Evolutionary conservation across 2,888 invertebrate genomes (phyloP), one percentile per base, ranked within the genome.

Genomic region (Dendrolimus houi): DNA sequence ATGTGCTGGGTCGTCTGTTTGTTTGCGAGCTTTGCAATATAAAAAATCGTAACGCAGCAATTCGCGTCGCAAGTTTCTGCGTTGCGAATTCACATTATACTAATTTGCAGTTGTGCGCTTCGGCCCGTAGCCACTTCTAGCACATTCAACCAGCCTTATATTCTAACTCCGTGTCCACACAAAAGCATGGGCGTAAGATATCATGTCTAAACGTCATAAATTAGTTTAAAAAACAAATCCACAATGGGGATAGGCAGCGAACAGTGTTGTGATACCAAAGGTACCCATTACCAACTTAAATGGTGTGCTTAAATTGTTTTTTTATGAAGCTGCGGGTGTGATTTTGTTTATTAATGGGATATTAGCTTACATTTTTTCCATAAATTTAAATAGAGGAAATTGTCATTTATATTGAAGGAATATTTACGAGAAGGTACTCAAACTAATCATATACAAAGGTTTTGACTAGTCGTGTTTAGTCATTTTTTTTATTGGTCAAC

Each of bases 141-240:
- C 12, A 8, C 6, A 9, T 47, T 47, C 47, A 47, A 47, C 47
- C 0, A 29, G 29, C 6, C 29, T 29, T 29, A 29, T 29, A 29
- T 29, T 29, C 29, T 47, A 47, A 47, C 12, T 47, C 47, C 6
- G 47, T 47, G 47, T 47, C 8, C 47, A 47, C 29, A 29, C 57
- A 59, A 58, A 56, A 67, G 67, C 67, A 77, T 77, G 80, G 83
- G 83, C 85, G 85, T 79, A 62, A 67, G 65, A 66, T 82, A 75
- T 71, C 88, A 81, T 88, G 87, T 69, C 62, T 72, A 81, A 78
- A 72, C 73, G 69, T 75, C 77, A 87, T 88, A 88, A 88, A 87
- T 87, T 87, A 86, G 81, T 87, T 87, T 85, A 89, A 84, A 29
- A 87, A 88, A 86, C 85, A 87, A 88, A 87, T 87, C 86, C 73